Base-by-base conservation (phyloP, 2,888 invertebrate genomes). In the Euclidia mi region DNA sequence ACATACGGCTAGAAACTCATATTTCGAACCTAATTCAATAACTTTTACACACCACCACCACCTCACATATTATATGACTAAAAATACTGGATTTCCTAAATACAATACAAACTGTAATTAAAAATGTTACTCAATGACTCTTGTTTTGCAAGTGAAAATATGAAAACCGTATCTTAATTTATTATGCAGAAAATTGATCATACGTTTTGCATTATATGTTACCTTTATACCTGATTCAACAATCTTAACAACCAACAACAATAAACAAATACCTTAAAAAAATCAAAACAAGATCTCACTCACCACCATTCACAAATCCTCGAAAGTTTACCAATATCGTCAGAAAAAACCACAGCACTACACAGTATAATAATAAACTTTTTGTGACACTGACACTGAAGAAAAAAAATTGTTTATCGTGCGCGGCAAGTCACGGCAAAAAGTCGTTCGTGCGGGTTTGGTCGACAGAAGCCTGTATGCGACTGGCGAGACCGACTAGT, bases 311-410 rank as follows among this genome's bases (percentile, higher is more conserved):
- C 55, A 48, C 46, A 41, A 60, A 75, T 66, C 67, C 67, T 57
- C 43, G 66, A 70, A 43, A 50, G 56, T 65, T 58, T 47, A 48
- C 41, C 29, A 45, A 53, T 43, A 32, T 41, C 51, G 29, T 56
- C 50, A 70, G 70, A 76, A 70, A 72, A 76, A 69, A 64, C n/a
- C 72, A 77, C 75, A 65, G 52, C 62, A 69, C 72, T 46, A 41
- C 67, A 69, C 75, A 56, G 44, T 59, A 68, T 53, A 51, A 55
- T 65, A 48, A 40, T 58, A 46, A 45, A 52, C 59, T 56, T 76
- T 67, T 75, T 68, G 60, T 59, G 43, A 48, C 42, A 72, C 68
- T 49, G 63, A 57, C 70, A 75, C 65, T 58, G 35, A 18, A 46
- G 52, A 53, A 65, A 60, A 71, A 65, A 51, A 51, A 64, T 48